A percentile compares a stretch with the other conserved stretches of the same genome.
Conservation (phyloP, 2,113 vertebrate genomes). For the Chamaea fasciata region DNA sequence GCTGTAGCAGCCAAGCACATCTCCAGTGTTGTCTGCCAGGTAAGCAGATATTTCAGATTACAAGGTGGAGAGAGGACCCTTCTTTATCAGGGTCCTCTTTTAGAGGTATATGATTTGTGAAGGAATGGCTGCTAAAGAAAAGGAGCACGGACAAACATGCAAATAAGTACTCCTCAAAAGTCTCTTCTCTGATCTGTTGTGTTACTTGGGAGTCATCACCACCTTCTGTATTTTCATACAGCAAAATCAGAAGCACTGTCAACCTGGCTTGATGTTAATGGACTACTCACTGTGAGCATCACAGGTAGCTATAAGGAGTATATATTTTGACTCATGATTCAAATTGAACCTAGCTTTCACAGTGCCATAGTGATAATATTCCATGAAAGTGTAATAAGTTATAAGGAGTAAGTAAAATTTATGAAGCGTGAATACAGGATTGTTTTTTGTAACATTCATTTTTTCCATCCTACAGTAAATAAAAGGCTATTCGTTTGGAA, state of each 20-base stretch:
- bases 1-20: neutral
- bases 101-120: neutral
- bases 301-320: neutral
- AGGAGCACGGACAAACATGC: neutral
- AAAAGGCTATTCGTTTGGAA: conserved; percentile 1
- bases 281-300: neutral
- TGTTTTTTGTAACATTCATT: neutral
- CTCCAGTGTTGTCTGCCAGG: neutral
- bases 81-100: neutral
- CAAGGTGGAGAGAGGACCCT: neutral
- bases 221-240: neutral
- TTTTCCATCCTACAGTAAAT: neutral
- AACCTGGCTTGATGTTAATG: neutral
- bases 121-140: neutral
- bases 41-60: neutral
- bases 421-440: neutral
- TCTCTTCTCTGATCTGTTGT: neutral
- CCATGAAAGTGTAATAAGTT: neutral
- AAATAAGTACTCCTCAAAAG: accelerated
- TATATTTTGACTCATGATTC: neutral
- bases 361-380: neutral
- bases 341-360: neutral
- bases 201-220: neutral
- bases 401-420: conserved; percentile 11
- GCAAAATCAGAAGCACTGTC: neutral